phyloP scores from a whole-genome alignment of 2,888 invertebrate genomes.

The Merodon equestris region DNA sequence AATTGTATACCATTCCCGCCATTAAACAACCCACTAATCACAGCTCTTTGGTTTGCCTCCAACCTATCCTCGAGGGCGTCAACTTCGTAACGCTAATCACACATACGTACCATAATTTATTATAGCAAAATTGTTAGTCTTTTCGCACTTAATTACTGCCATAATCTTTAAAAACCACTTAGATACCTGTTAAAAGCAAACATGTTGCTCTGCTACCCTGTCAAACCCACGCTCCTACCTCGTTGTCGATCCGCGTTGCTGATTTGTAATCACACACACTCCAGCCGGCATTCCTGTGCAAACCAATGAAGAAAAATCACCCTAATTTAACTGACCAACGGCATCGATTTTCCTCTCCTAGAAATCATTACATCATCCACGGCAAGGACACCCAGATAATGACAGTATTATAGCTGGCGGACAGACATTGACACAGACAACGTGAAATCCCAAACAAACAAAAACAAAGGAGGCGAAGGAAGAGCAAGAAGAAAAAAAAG shows the following conservation, averaged over 20 bases:
- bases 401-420: neutral
- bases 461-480: conserved; percentile 5
- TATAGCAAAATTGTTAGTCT: conserved; percentile 30
- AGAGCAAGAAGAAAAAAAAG: conserved; percentile 24
- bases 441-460: conserved; percentile 32
- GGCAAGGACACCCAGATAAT: conserved; percentile 62
- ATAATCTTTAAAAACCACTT: conserved; percentile 24
- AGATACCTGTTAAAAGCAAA: conserved; percentile 36
- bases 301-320: conserved; percentile 30
- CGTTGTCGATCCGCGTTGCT: no score
- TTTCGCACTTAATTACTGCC: conserved; percentile 27
- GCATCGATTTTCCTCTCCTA: conserved; percentile 51
- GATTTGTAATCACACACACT: conserved; percentile 36
- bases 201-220: conserved; percentile 14
- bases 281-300: conserved; percentile 5
- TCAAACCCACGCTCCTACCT: neutral
- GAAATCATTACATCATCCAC: conserved; percentile 46
- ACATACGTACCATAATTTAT: conserved; percentile 13
- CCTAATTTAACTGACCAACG: conserved; percentile 60
- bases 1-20: neutral
- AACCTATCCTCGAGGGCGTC: no score
- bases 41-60: neutral
- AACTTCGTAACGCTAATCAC: no score
- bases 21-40: conserved; percentile 20
- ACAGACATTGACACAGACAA: conserved; percentile 56